Base-by-base conservation (phyloP, 2,797 vertebrate species). In the Pristis pectinata region DNA sequence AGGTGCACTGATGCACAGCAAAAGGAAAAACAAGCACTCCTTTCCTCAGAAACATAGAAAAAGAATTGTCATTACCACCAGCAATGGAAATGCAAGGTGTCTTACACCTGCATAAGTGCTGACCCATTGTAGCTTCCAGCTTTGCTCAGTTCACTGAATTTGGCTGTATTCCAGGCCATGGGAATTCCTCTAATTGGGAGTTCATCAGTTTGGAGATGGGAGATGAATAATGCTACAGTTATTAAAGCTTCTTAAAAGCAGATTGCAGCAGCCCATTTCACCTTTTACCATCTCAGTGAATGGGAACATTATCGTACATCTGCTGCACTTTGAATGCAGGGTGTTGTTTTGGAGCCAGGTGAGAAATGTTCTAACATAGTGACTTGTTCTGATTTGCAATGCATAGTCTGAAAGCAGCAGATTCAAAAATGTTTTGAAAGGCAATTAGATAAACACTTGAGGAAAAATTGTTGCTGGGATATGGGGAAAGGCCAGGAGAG, bases 11-110 rank as follows among this genome's bases (percentile, higher is more conserved):
- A 76, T 53, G 92, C 70, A 94, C 24, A 44, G 72, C 92, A 53
- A 93, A 91, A 93, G 67, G 92, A 10, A 93, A 93, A 74, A 93
- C 67, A 94, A 94, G 70, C 49, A 76, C 49, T 56, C 49, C 8
- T 70, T 53, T 49, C 70, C 92, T 56, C 49, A 72, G 67, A 72
- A 94, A 94, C 44, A 74, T 95, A 96, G 96, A 97, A 96, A 97
- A 97, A 97, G 97, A 97, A 96, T 96, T 96, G 96, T 96, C 96
- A 96, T 96, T 96, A 97, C 96, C 96, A 97, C 97, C 70, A 97
- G 96, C 97, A 97, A 97, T 97, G 97, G 97, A 97, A 96, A 96
- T 96, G 97, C 97, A 97, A 97, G 96, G 96, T 97, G 59, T 61
- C 61, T 61, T 89, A 56, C 85, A 61, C 53, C 85, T 89, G 56